Base-by-base conservation (phyloP, 1,140 invertebrate species). In the Alviniconcha marisindica region DNA sequence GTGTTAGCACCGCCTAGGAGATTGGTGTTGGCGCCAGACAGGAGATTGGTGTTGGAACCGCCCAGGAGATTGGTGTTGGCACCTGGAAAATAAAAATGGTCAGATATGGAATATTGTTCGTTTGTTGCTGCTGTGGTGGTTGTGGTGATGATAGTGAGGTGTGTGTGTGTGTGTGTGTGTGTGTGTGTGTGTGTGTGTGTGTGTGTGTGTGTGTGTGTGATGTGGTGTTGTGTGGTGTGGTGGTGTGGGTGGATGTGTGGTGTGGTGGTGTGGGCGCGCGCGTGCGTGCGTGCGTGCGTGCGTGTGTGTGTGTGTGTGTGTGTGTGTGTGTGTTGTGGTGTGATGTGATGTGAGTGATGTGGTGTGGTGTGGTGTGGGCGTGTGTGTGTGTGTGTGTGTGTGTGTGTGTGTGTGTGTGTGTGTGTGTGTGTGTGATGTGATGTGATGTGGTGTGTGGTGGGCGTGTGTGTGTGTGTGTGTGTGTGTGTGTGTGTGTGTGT, bases 341-440 rank as follows among this genome's bases (percentile, higher is more conserved):
- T n/a, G n/a, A n/a, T n/a, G n/a, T n/a, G n/a, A n/a, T n/a, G n/a
- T n/a, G n/a, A n/a, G n/a, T n/a, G n/a, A n/a, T n/a, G n/a, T n/a
- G n/a, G n/a, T n/a, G n/a, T n/a, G n/a, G n/a, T n/a, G n/a, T n/a
- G n/a, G n/a, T 36, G 38, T 36, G 38, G 21, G 38, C 18, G 69
- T 38, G 69, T 76, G 36, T 24, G 36, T 42, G 73, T 76, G 73
- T 76, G 73, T 74, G 71, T 24, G 71, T 40, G 38, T 15, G 42
- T 38, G 38, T 42, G 71, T 44, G 38, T 28, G 42, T n/a, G 71
- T 24, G 71, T 40, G 24, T 18, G 38, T 40, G 38, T 42, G 71
- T 42, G 18, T 74, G 36, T 74, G 71, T 42, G 71, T 14, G 0
- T 44, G 71, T 74, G 69, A 28, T 15, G 10, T 73, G 1, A 38